Conservation (phyloP, 1,140 invertebrate genomes). For the Zaprionus taronus region DNA sequence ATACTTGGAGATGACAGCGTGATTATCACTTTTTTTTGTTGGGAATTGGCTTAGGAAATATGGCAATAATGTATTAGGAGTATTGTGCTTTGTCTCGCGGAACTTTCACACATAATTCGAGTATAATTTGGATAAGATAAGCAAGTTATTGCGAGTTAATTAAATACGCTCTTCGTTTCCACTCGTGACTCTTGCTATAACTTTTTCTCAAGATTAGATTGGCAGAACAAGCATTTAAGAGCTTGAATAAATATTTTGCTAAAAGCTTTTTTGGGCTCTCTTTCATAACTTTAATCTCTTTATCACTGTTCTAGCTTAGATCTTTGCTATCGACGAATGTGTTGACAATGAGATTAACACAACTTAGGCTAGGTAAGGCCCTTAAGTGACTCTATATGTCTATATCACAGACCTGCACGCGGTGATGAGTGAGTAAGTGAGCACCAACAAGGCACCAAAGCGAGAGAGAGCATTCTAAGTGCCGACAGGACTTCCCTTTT, state of each 20-base stretch:
- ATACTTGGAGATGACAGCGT: slow-evolving; percentile 16
- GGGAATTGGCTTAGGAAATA: slow-evolving; percentile 7
- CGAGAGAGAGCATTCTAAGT: too few species aligned
- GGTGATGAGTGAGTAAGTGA: too few species aligned
- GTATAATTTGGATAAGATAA: slow-evolving; percentile 17
- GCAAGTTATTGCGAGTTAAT: background rate
- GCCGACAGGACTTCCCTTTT: too few species aligned
- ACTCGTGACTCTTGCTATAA: slow-evolving; percentile 5
- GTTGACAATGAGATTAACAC: background rate
- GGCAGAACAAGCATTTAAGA: background rate
- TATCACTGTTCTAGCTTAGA: background rate
- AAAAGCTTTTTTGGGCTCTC: background rate
- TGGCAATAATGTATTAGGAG: background rate
- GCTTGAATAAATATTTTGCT: slow-evolving; percentile 1
- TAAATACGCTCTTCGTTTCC: background rate
- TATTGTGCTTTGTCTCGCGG: background rate
- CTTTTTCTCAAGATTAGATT: background rate
- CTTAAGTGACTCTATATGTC: too few species aligned
- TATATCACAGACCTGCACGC: too few species aligned
- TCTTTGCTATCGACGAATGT: background rate
- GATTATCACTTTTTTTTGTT: background rate
- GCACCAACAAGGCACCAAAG: too few species aligned
- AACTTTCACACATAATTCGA: slow-evolving; percentile 5
- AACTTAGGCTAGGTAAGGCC: background rate
- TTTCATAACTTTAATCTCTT: background rate